These are phyloP conservation scores for Nasua narica DNA, from an alignment of 2,797 vertebrate genomes.

Conservation along the genomic window DNA sequence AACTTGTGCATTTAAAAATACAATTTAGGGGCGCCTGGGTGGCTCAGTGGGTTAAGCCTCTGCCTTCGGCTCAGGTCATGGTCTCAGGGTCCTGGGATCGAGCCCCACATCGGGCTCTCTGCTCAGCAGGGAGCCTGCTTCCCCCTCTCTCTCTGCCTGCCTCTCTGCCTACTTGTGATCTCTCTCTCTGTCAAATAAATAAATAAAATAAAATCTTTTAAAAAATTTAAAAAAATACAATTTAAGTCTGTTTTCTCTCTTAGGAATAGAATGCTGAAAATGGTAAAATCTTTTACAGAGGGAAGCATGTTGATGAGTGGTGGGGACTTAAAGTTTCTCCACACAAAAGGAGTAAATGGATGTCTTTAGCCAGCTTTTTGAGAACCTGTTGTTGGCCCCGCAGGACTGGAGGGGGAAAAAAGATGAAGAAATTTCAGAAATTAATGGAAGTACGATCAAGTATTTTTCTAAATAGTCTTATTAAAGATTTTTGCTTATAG, in stretches of 20 bases:
- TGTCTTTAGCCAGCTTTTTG: conserved; percentile 23
- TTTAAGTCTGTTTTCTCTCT: not conserved
- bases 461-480: not conserved
- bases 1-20: not conserved
- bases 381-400: conserved; percentile 6
- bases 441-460: not conserved
- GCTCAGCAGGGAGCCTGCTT: no score
- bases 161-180: no score
- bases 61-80: no score
- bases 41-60: no score
- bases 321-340: conserved; percentile 8
- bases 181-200: no score
- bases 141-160: no score
- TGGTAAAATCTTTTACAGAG: conserved; percentile 3
- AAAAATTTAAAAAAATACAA: not conserved
- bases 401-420: not conserved
- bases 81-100: no score
- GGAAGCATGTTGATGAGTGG: not conserved
- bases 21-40: no score
- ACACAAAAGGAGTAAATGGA: conserved; percentile 1
- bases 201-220: no score
- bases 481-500: not conserved
- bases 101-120: no score
- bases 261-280: not conserved
- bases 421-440: conserved; percentile 1